Percentiles rank a stretch among this genome's conserved stretches.
Evolutionary conservation across 1,140 invertebrate genomes (phyloP).

Genomic region (Melanaphis sacchari): DNA sequence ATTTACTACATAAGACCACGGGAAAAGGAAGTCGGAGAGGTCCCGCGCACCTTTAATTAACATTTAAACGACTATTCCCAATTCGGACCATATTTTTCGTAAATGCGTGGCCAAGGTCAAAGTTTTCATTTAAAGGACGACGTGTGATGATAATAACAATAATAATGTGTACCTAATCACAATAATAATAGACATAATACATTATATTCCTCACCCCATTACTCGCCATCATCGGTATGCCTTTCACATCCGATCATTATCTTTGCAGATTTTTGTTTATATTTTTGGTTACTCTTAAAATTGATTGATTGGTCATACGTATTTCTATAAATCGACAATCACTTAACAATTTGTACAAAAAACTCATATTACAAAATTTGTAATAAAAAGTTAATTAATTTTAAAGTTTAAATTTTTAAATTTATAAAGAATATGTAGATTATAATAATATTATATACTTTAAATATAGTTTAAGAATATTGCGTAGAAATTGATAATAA

Average conservation of each 20-base stretch:
- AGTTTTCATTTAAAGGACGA: neutral
- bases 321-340: neutral
- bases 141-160: neutral
- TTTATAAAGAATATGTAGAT: no score
- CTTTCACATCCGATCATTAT: neutral
- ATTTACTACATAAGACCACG: neutral
- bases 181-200: no score
- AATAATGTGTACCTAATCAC: neutral
- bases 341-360: neutral
- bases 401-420: no score
- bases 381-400: no score
- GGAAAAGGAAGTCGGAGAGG: neutral
- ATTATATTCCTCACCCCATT: neutral
- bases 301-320: neutral
- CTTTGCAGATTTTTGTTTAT: neutral
- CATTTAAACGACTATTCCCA: neutral
- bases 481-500: no score
- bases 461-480: no score
- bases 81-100: neutral
- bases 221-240: neutral
- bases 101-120: neutral
- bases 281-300: neutral
- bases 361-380: no score
- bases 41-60: neutral
- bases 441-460: no score